Conservation (phyloP, 2,797 vertebrate genomes). For the Anas flavirostris region DNA sequence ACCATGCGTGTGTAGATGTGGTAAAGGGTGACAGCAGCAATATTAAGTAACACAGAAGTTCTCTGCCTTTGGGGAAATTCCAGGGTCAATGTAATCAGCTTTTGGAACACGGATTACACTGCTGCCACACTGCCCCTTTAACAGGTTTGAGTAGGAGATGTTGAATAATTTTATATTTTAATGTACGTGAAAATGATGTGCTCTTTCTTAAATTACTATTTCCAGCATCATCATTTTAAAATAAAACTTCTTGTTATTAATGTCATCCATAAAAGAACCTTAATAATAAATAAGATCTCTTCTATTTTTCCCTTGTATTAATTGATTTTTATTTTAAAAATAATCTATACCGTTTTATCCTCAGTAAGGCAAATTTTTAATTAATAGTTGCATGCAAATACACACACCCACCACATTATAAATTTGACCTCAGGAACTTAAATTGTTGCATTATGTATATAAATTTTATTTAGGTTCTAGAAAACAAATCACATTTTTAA, state of each 20-base stretch:
- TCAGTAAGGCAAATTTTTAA: slow-evolving; percentile 22
- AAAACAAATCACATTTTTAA: slow-evolving; percentile 24
- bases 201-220: background rate
- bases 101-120: background rate
- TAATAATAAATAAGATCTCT: background rate
- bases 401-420: background rate
- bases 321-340: background rate
- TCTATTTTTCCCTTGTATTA: background rate
- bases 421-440: slow-evolving; percentile 1
- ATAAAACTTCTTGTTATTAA: background rate
- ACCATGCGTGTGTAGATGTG: background rate
- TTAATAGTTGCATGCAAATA: background rate
- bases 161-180: background rate
- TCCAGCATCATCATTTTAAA: background rate
- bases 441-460: slow-evolving; percentile 20
- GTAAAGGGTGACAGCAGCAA: background rate
- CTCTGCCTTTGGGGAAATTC: background rate
- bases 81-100: background rate
- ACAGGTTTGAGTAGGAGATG: background rate
- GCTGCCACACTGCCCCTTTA: background rate
- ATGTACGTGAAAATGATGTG: background rate
- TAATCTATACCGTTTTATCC: background rate
- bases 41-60: background rate
- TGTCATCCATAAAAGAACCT: background rate
- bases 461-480: slow-evolving; percentile 5